A percentile compares a stretch with the other conserved stretches of the same genome.
Conservation (phyloP, 2,888 invertebrate species). For the Napeogenes inachia region DNA sequence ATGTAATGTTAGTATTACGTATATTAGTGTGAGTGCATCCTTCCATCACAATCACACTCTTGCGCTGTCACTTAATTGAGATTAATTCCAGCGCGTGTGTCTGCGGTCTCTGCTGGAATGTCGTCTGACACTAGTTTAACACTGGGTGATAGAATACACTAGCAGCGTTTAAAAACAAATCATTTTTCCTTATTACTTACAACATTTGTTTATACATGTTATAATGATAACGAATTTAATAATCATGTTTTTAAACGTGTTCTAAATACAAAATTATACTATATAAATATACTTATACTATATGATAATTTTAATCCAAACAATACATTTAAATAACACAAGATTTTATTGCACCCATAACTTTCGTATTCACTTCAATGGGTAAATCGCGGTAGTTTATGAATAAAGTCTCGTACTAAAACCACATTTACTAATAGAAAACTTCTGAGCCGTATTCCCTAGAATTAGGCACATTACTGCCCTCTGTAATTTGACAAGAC, state of each 20-base stretch:
- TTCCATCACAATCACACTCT: slow-evolving; percentile 35
- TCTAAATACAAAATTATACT: too few relatives aligned
- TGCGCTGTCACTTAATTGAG: slow-evolving; percentile 72
- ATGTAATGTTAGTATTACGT: not conserved
- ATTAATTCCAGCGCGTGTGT: slow-evolving; percentile 71
- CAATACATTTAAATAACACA: too few relatives aligned
- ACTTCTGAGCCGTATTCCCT: slow-evolving; percentile 66
- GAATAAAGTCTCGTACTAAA: slow-evolving; percentile 41
- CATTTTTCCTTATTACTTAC: too few relatives aligned
- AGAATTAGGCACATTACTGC: slow-evolving; percentile 70
- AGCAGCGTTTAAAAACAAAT: too few relatives aligned
- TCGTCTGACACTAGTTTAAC: slow-evolving; percentile 50
- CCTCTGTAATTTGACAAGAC: slow-evolving; percentile 65
- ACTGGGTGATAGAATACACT: not conserved
- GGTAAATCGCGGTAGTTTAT: slow-evolving; percentile 16
- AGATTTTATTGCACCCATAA: too few relatives aligned
- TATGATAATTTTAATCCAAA: too few relatives aligned
- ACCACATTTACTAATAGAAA: slow-evolving; percentile 75
- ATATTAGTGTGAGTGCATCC: slow-evolving; percentile 16
- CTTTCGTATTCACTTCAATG: too few relatives aligned
- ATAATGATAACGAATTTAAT: too few relatives aligned
- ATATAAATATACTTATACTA: too few relatives aligned
- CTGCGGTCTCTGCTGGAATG: slow-evolving; percentile 69
- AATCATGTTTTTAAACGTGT: too few relatives aligned
- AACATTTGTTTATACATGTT: too few relatives aligned